Evolutionary conservation across 2,888 invertebrate genomes (phyloP), one percentile per base, ranked within the genome.

Genomic region (Apamea crenata): DNA sequence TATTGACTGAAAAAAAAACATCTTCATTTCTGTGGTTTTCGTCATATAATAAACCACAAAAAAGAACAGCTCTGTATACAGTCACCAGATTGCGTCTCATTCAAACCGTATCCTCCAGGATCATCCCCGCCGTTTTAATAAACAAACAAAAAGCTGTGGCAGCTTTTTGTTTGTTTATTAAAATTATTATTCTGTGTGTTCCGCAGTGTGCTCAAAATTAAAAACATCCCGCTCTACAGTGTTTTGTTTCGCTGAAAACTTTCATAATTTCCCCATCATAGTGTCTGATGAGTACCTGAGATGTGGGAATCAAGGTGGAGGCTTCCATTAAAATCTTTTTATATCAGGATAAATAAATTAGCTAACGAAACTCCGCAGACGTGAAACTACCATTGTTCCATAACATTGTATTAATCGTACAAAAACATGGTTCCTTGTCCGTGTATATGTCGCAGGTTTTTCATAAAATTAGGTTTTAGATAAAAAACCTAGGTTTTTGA

Each of bases 231-330:
- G 21, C 36, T 40, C 59, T 21, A 74, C 74, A 56, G 63, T 71
- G 70, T 84, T 86, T 83, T 82, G 70, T 82, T 78, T 82, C 70
- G 53, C 29, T 71, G 75, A 63, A 79, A 86, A 87, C 70, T 86
- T 86, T 87, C 69, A 82, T 86, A 74, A 84, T 76, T 84, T 79
- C 65, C 67, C 74, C 78, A 79, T 86, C 82, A 73, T 77, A 76
- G 67, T 82, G 78, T 76, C 84, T 79, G 82, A 40, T 32, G 65
- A 32, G 50, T 25, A 1, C 10, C 67, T 0, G 6, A 5, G 74
- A 86, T 79, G 70, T 77, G 7, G 8, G 71, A 86, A 82, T 65
- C 8, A 32, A 50, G 25, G 59, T 53, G 82, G 74, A 77, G 44
- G 32, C 76, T 71, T 36, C 36, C 18, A 61, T 47, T 47, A 29